Percentiles rank a stretch among this genome's conserved stretches.
Conservation (phyloP, 2,113 vertebrate genomes). For the Phalacrocorax aristotelis region DNA sequence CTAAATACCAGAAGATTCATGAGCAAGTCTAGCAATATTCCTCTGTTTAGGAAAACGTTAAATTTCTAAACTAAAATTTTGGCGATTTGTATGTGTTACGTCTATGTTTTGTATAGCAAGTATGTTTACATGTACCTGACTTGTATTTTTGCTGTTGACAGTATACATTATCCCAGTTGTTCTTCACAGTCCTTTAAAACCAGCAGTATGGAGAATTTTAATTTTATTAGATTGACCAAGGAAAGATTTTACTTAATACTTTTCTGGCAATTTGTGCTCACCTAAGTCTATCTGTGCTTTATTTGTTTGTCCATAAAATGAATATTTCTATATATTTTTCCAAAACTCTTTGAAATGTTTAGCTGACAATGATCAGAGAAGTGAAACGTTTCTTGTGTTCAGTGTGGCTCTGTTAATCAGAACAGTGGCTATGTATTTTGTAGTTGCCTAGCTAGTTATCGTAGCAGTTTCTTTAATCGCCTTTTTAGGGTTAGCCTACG, state of each 20-base stretch:
- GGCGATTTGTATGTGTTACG: background rate
- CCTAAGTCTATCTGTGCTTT: background rate
- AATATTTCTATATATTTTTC: background rate
- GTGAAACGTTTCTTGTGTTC: background rate
- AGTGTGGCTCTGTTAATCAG: background rate
- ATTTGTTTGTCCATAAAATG: background rate
- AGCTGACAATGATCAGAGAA: background rate
- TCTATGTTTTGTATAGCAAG: background rate
- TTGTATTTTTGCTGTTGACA: background rate
- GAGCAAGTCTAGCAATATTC: background rate
- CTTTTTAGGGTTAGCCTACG: background rate
- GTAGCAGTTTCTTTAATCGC: background rate
- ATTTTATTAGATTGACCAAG: background rate
- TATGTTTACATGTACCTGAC: background rate
- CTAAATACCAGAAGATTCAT: background rate
- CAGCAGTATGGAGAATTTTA: background rate
- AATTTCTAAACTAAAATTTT: too few relatives aligned
- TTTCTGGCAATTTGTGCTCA: background rate
- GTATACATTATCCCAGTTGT: background rate
- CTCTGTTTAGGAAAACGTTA: background rate
- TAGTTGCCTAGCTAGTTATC: background rate
- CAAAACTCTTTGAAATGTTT: background rate
- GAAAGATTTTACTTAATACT: background rate
- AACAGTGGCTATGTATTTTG: background rate
- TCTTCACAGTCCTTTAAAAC: slow-evolving; percentile 1